Base-by-base conservation (phyloP, 2,113 vertebrate species). In the Actenoides hombroni region DNA sequence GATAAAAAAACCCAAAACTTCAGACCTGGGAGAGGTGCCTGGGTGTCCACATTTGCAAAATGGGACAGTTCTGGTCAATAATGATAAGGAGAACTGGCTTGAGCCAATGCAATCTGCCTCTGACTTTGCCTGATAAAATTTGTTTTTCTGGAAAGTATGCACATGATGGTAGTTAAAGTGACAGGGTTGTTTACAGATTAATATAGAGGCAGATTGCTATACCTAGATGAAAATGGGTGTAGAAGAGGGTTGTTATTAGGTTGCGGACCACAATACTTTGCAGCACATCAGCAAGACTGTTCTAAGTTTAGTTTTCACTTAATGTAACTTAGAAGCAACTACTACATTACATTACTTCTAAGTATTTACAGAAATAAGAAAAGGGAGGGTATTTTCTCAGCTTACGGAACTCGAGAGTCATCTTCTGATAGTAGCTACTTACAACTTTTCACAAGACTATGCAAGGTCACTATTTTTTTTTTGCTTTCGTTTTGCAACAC, bases 121-220 rank as follows among this genome's bases (percentile, higher is more conserved):
- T 97, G 93, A 97, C 97, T 96, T 97, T 98, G 59, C 79, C 82
- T 90, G 98, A 98, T 98, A 97, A 97, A 96, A 95, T 94, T 97
- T 97, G 94, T 97, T 97, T 98, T 97, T 88, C 95, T 97, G 90
- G 76, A 96, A 96, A 97, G 88, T 60, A 29, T 49, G n/a, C 46
- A 53, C n/a, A 19, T 68, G 71, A 46, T 79, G 42, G 92, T 57
- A 17, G 86, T 91, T 86, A 94, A 82, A 91, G 84, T 44, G 83
- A 77, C 67, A 67, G 91, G 74, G 69, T 68, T 97, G 88, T 95
- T 80, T 95, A 90, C 59, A 83, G 67, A 81, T 49, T 48, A 87
- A 75, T 86, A 86, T 16, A 65, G 73, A 82, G 74, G 61, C 48
- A 79, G 37, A 85, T 68, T 89, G 69, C 49, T 91, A 42, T 35